phyloP scores from a whole-genome alignment of 2,797 vertebrate species.

The Erpetoichthys calabaricus region DNA sequence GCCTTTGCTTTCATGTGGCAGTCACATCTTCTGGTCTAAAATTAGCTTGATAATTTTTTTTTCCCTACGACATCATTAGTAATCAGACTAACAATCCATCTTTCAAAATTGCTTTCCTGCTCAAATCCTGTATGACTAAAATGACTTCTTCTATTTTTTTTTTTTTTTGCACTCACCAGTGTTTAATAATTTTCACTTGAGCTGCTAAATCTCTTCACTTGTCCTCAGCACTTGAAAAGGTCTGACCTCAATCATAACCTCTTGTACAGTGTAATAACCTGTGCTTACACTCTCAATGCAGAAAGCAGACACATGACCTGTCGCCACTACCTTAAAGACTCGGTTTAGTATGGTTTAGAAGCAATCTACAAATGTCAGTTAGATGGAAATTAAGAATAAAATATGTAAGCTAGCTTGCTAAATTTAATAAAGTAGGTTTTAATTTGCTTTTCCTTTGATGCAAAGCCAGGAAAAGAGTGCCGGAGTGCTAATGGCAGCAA shows the following conservation, averaged over 20 bases:
- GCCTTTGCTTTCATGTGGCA: too few species aligned
- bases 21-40: too few species aligned
- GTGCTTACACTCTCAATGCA: conserved; percentile 7
- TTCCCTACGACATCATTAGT: too few species aligned
- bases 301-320: conserved; percentile 3
- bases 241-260: conserved; percentile 10
- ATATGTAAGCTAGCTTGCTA: conserved; percentile 32
- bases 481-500: too few species aligned
- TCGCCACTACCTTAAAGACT: conserved; percentile 11
- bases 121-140: too few species aligned
- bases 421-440: conserved; percentile 24
- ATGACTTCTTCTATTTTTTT: too few species aligned
- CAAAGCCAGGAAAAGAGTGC: conserved; percentile 12
- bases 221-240: conserved; percentile 9
- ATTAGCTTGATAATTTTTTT: too few species aligned
- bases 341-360: conserved; percentile 23
- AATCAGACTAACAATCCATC: too few species aligned
- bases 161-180: not conserved
- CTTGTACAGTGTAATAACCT: conserved; percentile 11
- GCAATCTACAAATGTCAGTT: conserved; percentile 37
- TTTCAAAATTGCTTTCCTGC: too few species aligned
- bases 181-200: conserved; percentile 5
- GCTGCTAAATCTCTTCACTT: conserved; percentile 2
- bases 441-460: conserved; percentile 28
- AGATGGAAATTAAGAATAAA: conserved; percentile 27